A percentile compares a stretch with the other conserved stretches of the same genome.
phyloP scores from a whole-genome alignment of 2,888 invertebrate species.

The Alloplasta piceator region DNA sequence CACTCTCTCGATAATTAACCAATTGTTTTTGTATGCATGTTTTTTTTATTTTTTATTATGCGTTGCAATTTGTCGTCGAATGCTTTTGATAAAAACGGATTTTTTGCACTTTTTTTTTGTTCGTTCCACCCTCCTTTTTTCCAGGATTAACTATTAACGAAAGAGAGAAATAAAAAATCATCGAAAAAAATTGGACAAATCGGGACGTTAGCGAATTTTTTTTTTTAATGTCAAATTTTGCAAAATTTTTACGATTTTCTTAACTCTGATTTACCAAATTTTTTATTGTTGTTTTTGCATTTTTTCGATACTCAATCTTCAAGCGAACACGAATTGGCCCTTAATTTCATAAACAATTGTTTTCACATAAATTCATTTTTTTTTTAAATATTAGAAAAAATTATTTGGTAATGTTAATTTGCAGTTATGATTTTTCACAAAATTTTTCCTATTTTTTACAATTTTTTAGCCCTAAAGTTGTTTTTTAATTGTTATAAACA shows the following conservation, averaged over 20 bases:
- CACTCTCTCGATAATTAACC: conserved; percentile 41
- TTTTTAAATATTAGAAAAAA: not conserved
- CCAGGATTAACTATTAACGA: conserved; percentile 71
- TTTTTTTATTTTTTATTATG: conserved; percentile 33
- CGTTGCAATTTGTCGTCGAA: conserved; percentile 39
- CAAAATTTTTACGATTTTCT: not conserved
- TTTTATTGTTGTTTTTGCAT: too few relatives aligned
- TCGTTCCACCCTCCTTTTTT: conserved; percentile 70
- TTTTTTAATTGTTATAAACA: conserved; percentile 24
- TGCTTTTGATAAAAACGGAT: conserved; percentile 78
- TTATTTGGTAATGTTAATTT: not conserved
- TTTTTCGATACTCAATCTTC: too few relatives aligned
- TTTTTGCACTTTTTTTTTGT: conserved; percentile 76
- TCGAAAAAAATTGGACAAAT: conserved; percentile 49
- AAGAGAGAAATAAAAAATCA: conserved; percentile 32
- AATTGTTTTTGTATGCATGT: conserved; percentile 35
- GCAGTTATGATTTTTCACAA: not conserved
- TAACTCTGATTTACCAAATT: too few relatives aligned
- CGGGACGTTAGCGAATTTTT: conserved; percentile 72
- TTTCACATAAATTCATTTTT: too few relatives aligned
- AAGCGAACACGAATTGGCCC: too few relatives aligned
- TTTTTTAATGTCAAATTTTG: conserved; percentile 78
- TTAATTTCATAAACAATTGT: too few relatives aligned
- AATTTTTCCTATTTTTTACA: too few relatives aligned
- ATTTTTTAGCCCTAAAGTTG: too few relatives aligned